phyloP scores from a whole-genome alignment of 2,797 vertebrate species.

The Steatocranus sp. region DNA sequence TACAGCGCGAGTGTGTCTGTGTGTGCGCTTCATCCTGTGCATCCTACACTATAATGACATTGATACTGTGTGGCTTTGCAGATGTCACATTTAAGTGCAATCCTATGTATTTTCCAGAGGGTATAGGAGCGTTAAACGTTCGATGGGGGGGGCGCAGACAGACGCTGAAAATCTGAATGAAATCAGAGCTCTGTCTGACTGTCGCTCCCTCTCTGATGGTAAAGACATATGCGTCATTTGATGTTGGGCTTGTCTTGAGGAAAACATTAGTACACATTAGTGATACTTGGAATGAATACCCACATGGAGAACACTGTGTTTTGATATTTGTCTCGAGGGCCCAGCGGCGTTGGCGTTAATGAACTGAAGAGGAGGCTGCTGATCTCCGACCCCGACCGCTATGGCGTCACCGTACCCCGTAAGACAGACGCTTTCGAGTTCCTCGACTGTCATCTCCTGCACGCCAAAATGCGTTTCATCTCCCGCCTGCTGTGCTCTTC shows the following conservation, averaged over 20 bases:
- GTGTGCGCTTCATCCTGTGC: conserved; percentile 34
- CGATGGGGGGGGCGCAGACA: neutral
- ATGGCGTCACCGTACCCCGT: conserved; percentile 66
- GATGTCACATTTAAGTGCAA: conserved; percentile 49
- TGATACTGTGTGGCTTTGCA: conserved; percentile 49
- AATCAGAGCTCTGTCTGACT: conserved; percentile 63
- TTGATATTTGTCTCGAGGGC: conserved; percentile 59
- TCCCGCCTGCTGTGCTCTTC: neutral
- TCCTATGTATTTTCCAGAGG: conserved; percentile 61
- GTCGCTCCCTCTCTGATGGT: conserved; percentile 35
- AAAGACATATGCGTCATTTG: conserved; percentile 65
- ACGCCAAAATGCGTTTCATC: neutral
- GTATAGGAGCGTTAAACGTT: conserved; percentile 20
- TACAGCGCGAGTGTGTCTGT: neutral
- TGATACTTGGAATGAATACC: conserved; percentile 27
- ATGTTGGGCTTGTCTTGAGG: conserved; percentile 39
- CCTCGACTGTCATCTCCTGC: neutral
- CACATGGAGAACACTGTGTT: conserved; percentile 12
- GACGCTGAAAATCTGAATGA: conserved; percentile 50
- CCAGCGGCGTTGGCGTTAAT: conserved; percentile 70
- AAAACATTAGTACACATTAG: conserved; percentile 31
- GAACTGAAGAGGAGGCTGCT: conserved; percentile 75
- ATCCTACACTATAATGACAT: conserved; percentile 52
- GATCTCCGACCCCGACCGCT: conserved; percentile 70
- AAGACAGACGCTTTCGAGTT: conserved; percentile 26